A percentile compares a stretch with the other conserved stretches of the same genome.
phyloP scores from a whole-genome alignment of 2,113 vertebrate genomes.

The Forbesichthys agassizii region DNA sequence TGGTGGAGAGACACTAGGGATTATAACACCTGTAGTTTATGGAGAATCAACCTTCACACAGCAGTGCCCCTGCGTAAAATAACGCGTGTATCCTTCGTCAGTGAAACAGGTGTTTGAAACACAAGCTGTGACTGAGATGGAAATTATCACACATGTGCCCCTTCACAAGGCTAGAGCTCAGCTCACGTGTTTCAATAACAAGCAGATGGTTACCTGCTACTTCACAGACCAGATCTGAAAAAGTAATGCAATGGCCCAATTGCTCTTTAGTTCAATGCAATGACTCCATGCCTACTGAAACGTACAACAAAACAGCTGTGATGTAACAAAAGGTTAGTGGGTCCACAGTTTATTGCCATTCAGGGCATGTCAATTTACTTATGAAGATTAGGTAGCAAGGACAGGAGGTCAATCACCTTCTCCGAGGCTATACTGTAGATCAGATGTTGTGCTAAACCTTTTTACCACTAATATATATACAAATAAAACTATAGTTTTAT shows the following conservation, averaged over 20 bases:
- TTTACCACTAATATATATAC: not conserved
- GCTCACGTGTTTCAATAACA: constrained; percentile 24
- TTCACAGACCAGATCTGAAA: constrained; percentile 40
- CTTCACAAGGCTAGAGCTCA: constrained; percentile 33
- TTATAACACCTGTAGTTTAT: constrained; percentile 47
- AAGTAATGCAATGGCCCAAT: constrained; percentile 45
- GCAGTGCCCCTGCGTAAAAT: constrained; percentile 35
- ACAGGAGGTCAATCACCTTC: constrained; percentile 18
- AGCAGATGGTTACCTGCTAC: constrained; percentile 60
- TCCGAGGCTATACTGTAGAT: not conserved
- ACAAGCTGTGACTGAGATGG: constrained; percentile 59
- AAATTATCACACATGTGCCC: constrained; percentile 49
- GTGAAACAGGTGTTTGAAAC: constrained; percentile 52
- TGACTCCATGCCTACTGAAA: not conserved
- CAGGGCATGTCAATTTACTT: constrained; percentile 25
- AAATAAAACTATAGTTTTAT: not conserved
- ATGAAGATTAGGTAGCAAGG: constrained; percentile 17
- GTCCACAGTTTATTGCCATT: constrained; percentile 1
- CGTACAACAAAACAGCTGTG: not conserved
- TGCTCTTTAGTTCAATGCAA: not conserved
- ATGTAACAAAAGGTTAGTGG: not conserved
- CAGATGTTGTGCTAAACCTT: too few species aligned
- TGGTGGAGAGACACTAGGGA: constrained; percentile 34
- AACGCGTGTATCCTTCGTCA: constrained; percentile 59
- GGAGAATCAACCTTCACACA: constrained; percentile 60